Evolutionary conservation across 1,140 invertebrate species (phyloP), one percentile per base, ranked within the genome.

Genomic region (Drosophila orosa): DNA sequence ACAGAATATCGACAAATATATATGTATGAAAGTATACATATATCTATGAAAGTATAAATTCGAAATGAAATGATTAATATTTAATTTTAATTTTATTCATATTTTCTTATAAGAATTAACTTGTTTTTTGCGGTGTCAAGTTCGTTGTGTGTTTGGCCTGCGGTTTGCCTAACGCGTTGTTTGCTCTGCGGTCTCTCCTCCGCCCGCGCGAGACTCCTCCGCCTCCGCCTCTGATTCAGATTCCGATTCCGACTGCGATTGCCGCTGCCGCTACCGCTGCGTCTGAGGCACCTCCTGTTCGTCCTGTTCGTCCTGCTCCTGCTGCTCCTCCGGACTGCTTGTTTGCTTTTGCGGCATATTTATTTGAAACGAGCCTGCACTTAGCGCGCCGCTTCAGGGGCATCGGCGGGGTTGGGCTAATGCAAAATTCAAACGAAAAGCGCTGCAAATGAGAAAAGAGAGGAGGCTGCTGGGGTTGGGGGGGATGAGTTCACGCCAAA

Each of bases 311-410:
- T 44, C 39, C 22, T 9, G n/a, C 31, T n/a, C 2, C 44, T 8
- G 42, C 24, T 22, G 47, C 42, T 59, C 55, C 80, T 48, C 60
- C 45, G 69, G 76, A 89, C 83, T 89, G 83, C 83, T 87, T 87
- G 83, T 87, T 87, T 87, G 84, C 80, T 80, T 71, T 87, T 89
- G 83, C 83, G 83, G 83, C 79, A 87, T 87, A 87, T 87, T 87
- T 87, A 87, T 87, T 87, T 89, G 72, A 87, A 89, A 86, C 72
- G 83, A 86, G 83, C 79, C 75, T 87, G 83, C 83, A 86, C 83
- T 86, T 86, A 86, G 84, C 81, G 61, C 66, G 13, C 31, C 27
- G 45, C 44, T 45, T 31, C 19, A 39, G 25, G 22, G 35, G 29
- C 27, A 24, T 24, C 39, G 24, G 24, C 50, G 37, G 27, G 48